These are phyloP conservation scores for Nyctereutes procyonoides DNA, from an alignment of 2,113 vertebrate species.

Conservation along the genomic window DNA sequence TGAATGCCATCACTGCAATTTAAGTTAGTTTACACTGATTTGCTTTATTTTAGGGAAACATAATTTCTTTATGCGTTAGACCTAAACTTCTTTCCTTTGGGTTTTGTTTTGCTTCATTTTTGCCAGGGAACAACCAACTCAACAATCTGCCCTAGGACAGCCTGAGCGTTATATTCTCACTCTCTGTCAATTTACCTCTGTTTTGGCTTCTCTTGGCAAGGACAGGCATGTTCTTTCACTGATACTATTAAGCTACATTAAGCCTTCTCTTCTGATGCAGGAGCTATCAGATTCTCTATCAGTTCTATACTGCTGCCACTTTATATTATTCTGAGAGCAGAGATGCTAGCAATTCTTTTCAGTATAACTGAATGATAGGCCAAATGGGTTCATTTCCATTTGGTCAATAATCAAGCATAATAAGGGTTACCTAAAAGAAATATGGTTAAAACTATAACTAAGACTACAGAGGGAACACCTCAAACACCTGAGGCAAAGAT, in stretches of 20 bases:
- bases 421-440: constrained; percentile 67
- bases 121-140: constrained; percentile 30
- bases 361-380: constrained; percentile 11
- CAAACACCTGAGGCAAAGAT: constrained; percentile 40
- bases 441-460: neutral
- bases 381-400: neutral
- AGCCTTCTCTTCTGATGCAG: neutral
- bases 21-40: neutral
- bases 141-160: neutral
- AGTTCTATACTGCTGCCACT: constrained; percentile 5
- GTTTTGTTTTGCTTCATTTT: constrained; percentile 15
- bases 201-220: neutral
- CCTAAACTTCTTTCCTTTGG: neutral
- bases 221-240: neutral
- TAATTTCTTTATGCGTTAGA: neutral
- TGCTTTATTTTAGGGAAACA: neutral
- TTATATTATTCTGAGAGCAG: neutral
- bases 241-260: neutral
- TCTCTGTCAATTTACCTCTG: neutral
- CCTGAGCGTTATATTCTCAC: neutral
- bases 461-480: constrained; percentile 56
- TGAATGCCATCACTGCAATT: constrained; percentile 49
- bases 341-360: constrained; percentile 25
- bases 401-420: constrained; percentile 31
- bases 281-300: neutral